Percentiles rank a stretch among this genome's conserved stretches.
phyloP scores from a whole-genome alignment of 2,113 vertebrate species.

The mouse (Mus musculus) region DNA sequence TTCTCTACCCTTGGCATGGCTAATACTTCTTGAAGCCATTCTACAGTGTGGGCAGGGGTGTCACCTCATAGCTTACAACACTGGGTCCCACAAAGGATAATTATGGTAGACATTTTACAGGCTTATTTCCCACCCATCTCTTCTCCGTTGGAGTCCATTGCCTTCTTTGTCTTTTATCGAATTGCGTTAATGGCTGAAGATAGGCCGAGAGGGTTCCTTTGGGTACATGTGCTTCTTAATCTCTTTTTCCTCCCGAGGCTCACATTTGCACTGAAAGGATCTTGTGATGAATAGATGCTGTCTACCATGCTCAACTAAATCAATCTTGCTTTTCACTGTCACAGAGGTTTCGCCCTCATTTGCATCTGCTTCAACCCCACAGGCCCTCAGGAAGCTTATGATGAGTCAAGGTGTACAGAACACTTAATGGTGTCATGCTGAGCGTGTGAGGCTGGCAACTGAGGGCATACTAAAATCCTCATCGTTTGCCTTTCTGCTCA shows the following conservation, averaged over 20 bases:
- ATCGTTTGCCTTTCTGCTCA: neutral
- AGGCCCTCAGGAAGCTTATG: neutral
- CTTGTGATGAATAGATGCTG: neutral
- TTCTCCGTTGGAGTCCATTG: neutral
- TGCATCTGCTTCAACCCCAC: neutral
- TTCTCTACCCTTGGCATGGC: neutral
- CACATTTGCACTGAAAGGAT: neutral
- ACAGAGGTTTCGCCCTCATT: neutral
- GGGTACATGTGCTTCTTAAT: neutral
- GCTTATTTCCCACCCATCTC: too few species aligned
- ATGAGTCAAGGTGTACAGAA: neutral
- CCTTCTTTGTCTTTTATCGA: neutral
- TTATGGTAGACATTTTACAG: neutral
- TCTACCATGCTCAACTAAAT: neutral
- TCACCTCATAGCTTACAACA: neutral
- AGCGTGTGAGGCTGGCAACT: fast-evolving
- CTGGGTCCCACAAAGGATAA: neutral
- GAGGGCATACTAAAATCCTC: neutral
- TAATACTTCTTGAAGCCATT: neutral
- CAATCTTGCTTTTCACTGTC: neutral
- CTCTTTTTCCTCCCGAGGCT: neutral
- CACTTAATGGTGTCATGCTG: fast-evolving
- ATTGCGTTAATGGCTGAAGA: neutral
- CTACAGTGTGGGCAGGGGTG: fast-evolving
- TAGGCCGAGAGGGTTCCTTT: neutral